phyloP scores from a whole-genome alignment of 2,888 invertebrate genomes.

The Heliconius cydno region DNA sequence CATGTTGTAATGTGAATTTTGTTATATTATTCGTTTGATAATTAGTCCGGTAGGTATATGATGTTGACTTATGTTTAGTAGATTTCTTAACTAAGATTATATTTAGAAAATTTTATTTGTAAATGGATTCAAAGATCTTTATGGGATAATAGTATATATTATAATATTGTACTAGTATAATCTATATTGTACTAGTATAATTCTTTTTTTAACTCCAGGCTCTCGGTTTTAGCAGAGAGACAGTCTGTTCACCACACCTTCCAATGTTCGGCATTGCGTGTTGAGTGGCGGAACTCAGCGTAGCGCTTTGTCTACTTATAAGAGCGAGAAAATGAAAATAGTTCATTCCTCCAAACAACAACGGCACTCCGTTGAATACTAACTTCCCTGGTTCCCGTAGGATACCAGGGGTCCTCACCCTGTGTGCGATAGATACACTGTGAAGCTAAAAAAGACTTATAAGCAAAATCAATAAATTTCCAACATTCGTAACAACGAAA shows the following conservation, averaged over 20 bases:
- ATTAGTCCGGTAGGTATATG: neutral
- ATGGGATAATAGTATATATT: no score
- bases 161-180: no score
- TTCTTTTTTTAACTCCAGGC: no score
- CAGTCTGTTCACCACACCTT: no score
- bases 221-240: no score
- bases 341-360: no score
- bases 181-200: no score
- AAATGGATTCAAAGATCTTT: neutral
- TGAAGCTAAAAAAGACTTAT: neutral
- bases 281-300: no score
- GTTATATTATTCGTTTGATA: neutral
- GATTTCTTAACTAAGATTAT: neutral
- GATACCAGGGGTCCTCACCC: neutral
- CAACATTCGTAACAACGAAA: constrained; percentile 1
- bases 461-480: neutral
- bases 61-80: neutral
- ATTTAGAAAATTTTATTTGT: neutral
- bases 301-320: no score
- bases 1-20: neutral
- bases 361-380: neutral
- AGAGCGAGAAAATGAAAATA: no score
- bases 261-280: no score
- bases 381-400: neutral
- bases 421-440: neutral